Percentiles rank a stretch among this genome's conserved stretches.
Conservation (phyloP, 92 coral and sea anemone species). For the Porites lobata region DNA sequence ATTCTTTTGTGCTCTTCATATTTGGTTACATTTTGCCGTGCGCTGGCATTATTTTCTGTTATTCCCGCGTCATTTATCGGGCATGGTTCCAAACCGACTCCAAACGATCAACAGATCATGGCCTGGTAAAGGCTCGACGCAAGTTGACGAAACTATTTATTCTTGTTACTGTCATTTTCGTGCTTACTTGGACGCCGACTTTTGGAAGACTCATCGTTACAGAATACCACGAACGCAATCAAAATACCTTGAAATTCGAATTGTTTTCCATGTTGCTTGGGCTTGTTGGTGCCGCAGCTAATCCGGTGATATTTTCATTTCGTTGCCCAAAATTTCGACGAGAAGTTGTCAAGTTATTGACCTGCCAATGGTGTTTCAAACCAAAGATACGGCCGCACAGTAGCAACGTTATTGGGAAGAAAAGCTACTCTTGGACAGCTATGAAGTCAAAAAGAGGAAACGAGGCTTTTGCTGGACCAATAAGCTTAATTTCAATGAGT, state of each 20-base stretch:
- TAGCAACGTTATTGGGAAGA: neutral
- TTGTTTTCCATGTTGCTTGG: constrained; percentile 17
- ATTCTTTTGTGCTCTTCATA: constrained; percentile 16
- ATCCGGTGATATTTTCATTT: constrained; percentile 37
- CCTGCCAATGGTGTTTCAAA: neutral
- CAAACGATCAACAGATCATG: constrained; percentile 36
- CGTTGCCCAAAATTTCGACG: constrained; percentile 37
- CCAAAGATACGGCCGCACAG: neutral
- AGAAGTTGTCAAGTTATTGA: neutral
- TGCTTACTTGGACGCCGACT: constrained; percentile 66
- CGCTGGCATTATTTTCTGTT: constrained; percentile 42
- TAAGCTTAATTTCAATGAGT: neutral
- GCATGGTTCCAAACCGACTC: constrained; percentile 52
- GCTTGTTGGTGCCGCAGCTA: constrained; percentile 20
- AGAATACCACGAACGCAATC: neutral
- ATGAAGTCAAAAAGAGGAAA: neutral
- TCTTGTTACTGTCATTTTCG: constrained; percentile 51
- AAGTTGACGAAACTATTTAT: constrained; percentile 69
- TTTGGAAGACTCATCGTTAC: constrained; percentile 8
- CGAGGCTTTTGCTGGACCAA: neutral
- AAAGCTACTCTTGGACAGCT: neutral
- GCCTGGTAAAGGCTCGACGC: constrained; percentile 62
- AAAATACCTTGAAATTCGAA: neutral
- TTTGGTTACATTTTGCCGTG: constrained; percentile 53
- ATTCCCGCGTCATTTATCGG: constrained; percentile 49